Conservation (phyloP, 2,113 vertebrate species). For the Cyanoramphus novaezelandiae region DNA sequence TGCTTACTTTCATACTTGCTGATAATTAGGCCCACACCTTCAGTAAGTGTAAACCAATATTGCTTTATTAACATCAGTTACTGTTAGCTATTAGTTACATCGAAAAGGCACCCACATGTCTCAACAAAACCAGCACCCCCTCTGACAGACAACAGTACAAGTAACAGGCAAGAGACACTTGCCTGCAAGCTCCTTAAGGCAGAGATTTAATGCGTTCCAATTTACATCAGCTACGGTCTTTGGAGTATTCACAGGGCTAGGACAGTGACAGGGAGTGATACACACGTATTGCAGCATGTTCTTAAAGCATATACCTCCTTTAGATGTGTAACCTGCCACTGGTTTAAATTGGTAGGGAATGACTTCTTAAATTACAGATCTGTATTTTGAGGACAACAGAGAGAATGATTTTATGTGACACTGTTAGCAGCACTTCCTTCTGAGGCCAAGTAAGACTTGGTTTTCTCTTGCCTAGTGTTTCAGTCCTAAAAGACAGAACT, state of each 20-base stretch:
- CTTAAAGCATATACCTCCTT: background rate
- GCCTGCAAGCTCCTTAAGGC: background rate
- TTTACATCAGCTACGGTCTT: background rate
- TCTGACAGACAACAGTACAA: background rate
- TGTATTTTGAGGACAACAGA: background rate
- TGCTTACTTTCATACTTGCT: background rate
- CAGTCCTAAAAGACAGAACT: background rate
- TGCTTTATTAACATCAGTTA: background rate
- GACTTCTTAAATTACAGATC: background rate
- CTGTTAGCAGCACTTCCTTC: background rate
- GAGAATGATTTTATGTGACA: background rate
- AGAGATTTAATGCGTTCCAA: background rate
- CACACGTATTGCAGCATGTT: rapidly evolving
- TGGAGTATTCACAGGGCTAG: background rate
- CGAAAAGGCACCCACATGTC: rapidly evolving
- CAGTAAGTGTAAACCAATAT: background rate
- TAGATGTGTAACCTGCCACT: background rate
- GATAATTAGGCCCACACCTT: background rate
- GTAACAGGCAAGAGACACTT: background rate
- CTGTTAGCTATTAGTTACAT: background rate
- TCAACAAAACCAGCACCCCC: background rate
- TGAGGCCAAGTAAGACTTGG: background rate
- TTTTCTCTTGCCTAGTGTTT: background rate
- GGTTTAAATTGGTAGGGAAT: background rate
- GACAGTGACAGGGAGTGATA: background rate